A percentile compares a stretch with the other conserved stretches of the same genome.
Evolutionary conservation across 2,113 vertebrate genomes (phyloP).

Genomic region (Morone chrysops): DNA sequence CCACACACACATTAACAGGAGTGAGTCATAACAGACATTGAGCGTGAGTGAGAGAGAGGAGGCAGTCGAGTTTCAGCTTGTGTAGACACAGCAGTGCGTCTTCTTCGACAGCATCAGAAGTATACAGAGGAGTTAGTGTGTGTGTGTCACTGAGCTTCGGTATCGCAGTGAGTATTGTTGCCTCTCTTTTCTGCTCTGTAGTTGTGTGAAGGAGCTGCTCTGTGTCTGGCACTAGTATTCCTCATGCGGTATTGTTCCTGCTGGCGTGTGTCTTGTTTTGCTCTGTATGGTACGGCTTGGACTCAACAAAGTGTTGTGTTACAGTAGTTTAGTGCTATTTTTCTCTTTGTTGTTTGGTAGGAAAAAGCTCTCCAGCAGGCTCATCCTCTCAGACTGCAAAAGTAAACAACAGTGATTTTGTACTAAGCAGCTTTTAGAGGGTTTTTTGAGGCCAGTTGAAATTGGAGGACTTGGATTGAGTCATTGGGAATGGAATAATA

Average conservation of each 20-base stretch:
- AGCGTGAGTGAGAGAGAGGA: slow-evolving; percentile 37
- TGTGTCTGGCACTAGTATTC: slow-evolving; percentile 43
- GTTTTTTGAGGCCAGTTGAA: background rate
- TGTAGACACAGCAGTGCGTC: slow-evolving; percentile 2
- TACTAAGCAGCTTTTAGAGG: background rate
- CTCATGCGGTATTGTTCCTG: slow-evolving; percentile 22
- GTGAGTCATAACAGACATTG: slow-evolving; percentile 75
- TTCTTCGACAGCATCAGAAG: background rate
- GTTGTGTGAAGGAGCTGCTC: slow-evolving; percentile 31
- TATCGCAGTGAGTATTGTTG: slow-evolving; percentile 64
- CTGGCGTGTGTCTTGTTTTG: slow-evolving; percentile 1
- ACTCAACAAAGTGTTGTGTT: slow-evolving; percentile 10
- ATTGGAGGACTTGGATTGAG: slow-evolving; percentile 4
- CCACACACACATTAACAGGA: slow-evolving; percentile 60
- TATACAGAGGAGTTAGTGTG: background rate
- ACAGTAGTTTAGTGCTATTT: background rate
- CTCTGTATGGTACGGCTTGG: slow-evolving; percentile 19
- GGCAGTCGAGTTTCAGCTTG: slow-evolving; percentile 36
- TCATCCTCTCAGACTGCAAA: background rate
- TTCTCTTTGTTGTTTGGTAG: background rate
- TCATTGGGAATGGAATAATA: background rate
- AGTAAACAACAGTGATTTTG: background rate
- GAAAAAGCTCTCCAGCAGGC: background rate
- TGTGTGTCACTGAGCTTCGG: slow-evolving; percentile 20
- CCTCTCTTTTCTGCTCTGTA: slow-evolving; percentile 7